Conservation (phyloP, 2,888 invertebrate species). For the Tethea ocularis region DNA sequence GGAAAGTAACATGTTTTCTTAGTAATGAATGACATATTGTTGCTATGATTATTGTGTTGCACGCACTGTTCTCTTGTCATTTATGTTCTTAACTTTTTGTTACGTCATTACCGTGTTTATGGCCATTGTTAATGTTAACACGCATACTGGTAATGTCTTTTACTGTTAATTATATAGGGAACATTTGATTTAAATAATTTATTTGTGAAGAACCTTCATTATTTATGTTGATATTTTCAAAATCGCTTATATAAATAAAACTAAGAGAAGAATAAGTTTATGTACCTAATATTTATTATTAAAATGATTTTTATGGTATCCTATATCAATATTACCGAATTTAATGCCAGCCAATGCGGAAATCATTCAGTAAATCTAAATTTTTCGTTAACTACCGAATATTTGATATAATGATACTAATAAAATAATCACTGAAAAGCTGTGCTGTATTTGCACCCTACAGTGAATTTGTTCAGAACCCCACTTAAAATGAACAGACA, state of each 20-base stretch:
- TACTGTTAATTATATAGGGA: constrained; percentile 46
- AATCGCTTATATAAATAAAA: too few relatives aligned
- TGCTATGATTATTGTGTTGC: constrained; percentile 50
- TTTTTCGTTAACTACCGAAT: too few relatives aligned
- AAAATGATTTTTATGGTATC: too few relatives aligned
- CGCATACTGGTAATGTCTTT: constrained; percentile 59
- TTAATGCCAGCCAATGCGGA: too few relatives aligned
- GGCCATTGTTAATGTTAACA: constrained; percentile 62
- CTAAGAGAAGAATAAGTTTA: too few relatives aligned
- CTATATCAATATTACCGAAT: too few relatives aligned
- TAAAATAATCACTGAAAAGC: constrained; percentile 11
- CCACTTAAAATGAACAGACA: constrained; percentile 56
- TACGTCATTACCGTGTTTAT: constrained; percentile 63
- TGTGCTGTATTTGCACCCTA: constrained; percentile 15
- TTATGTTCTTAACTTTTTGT: constrained; percentile 50
- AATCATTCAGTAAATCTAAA: too few relatives aligned
- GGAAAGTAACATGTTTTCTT: constrained; percentile 63
- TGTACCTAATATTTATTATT: too few relatives aligned
- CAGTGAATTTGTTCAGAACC: constrained; percentile 46
- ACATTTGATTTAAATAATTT: constrained; percentile 45
- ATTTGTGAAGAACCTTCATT: too few relatives aligned
- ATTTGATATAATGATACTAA: too few relatives aligned
- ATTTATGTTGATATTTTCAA: too few relatives aligned
- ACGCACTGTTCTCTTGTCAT: constrained; percentile 55
- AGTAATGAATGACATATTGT: constrained; percentile 70